Evolutionary conservation across 2,113 vertebrate species (phyloP).

Genomic region (Microcebus murinus): DNA sequence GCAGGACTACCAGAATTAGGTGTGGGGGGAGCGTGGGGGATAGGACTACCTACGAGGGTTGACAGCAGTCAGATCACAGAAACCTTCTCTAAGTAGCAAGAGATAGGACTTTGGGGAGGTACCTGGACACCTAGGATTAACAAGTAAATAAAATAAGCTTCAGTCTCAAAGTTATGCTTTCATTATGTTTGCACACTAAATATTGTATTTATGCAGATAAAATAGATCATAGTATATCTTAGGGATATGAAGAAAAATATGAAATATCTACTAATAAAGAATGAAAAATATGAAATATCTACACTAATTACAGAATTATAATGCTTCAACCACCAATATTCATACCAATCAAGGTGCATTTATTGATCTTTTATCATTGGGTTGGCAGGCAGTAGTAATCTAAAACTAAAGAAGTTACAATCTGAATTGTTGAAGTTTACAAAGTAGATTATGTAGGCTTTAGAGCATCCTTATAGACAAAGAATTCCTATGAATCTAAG

Average conservation of each 20-base stretch:
- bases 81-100: neutral
- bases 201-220: neutral
- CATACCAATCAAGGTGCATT: neutral
- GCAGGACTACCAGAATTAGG: neutral
- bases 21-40: too few relatives aligned
- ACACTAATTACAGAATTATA: neutral
- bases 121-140: neutral
- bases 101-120: neutral
- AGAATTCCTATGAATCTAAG: neutral
- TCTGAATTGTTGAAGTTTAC: neutral
- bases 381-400: neutral
- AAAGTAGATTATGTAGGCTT: neutral
- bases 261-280: neutral
- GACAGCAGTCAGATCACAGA: neutral
- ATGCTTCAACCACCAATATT: slow-evolving; percentile 9
- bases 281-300: slow-evolving; percentile 3
- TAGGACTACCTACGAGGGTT: neutral
- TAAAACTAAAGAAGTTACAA: neutral
- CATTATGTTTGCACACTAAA: neutral
- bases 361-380: neutral
- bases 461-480: neutral
- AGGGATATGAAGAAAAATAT: neutral
- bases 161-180: slow-evolving; percentile 6
- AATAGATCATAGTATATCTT: neutral
- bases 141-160: neutral